These are phyloP conservation scores for Acrocera orbiculus DNA, from an alignment of 2,888 invertebrate genomes.

Conservation along the genomic window DNA sequence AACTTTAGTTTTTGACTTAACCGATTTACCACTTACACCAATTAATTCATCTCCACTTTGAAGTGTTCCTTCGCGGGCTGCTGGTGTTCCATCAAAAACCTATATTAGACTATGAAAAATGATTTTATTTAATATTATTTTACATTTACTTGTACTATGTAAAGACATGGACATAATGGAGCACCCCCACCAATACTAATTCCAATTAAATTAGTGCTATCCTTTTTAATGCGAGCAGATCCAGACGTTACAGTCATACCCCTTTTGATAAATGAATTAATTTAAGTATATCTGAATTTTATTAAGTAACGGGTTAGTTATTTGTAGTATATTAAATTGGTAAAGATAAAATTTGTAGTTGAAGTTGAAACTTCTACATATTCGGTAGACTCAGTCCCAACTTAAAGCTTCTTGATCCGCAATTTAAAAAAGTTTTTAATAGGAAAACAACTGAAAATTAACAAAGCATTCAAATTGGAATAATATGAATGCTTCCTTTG, in stretches of 20 bases:
- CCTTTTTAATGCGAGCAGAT: constrained; percentile 75
- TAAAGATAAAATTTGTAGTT: no score
- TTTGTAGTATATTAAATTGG: no score
- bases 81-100: constrained; percentile 96
- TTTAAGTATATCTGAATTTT: not conserved
- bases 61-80: constrained; percentile 78
- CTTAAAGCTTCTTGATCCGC: no score
- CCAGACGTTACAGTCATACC: constrained; percentile 97
- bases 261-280: constrained; percentile 37
- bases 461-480: no score
- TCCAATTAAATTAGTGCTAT: constrained; percentile 84
- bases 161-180: constrained; percentile 88
- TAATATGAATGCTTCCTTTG: no score
- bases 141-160: constrained; percentile 74
- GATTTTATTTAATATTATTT: not conserved
- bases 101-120: constrained; percentile 18
- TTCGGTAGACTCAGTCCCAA: no score
- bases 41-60: constrained; percentile 95
- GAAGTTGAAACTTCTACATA: no score
- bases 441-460: no score
- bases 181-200: constrained; percentile 97
- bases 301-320: no score
- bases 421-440: no score
- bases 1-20: constrained; percentile 93
- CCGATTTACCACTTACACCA: constrained; percentile 78